These are phyloP conservation scores for Cancer borealis DNA, from an alignment of 2,888 invertebrate species.

Conservation along the genomic window DNA sequence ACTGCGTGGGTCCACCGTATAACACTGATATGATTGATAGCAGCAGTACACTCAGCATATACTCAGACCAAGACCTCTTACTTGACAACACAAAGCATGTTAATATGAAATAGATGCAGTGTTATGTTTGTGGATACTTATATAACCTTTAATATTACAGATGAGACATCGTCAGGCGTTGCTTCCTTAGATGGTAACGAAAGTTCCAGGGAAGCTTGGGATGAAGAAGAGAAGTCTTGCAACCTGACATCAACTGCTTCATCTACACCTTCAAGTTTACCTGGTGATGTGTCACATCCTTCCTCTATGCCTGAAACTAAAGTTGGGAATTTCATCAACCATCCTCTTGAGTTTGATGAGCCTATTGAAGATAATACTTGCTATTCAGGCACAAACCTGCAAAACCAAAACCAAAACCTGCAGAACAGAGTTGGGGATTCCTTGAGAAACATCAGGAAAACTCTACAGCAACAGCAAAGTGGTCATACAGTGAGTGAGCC, in stretches of 20 bases:
- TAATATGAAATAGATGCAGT: not conserved
- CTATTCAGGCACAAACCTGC: not conserved
- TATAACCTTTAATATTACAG: conserved; percentile 49
- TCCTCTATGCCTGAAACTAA: conserved; percentile 40
- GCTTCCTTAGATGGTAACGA: conserved; percentile 76
- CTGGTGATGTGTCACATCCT: not conserved
- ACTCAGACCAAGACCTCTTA: not conserved
- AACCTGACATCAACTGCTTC: conserved; percentile 46
- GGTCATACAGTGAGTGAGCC: not conserved
- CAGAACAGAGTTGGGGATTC: conserved; percentile 1
- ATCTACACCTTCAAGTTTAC: not conserved
- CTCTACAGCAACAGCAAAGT: not conserved
- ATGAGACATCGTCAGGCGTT: conserved; percentile 77
- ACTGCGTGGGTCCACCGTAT: not conserved
- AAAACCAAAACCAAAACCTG: not conserved
- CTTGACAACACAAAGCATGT: not conserved
- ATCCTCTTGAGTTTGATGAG: conserved; percentile 45
- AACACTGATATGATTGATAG: not conserved
- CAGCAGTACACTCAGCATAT: not conserved
- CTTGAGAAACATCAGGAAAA: not conserved
- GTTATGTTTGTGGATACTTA: not conserved
- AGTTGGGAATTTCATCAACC: conserved; percentile 26
- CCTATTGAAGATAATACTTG: not conserved
- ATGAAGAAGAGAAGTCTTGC: conserved; percentile 59
- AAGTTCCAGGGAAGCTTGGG: conserved; percentile 74